These are phyloP conservation scores for Orycteropus afer DNA, from an alignment of 2,113 vertebrate species.

Conservation along the genomic window DNA sequence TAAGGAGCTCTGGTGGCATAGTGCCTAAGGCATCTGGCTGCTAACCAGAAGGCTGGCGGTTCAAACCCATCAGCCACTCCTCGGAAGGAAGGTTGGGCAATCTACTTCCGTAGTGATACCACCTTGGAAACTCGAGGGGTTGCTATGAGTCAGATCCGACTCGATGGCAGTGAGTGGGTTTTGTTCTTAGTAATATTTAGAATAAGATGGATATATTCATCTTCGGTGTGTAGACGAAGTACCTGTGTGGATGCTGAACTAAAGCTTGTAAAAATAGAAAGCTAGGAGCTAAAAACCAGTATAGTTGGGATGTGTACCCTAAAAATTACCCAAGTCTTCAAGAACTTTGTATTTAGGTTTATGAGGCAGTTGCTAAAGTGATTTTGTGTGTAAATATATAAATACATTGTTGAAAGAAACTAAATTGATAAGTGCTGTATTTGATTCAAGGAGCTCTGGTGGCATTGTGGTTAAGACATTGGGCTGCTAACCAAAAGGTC, in stretches of 20 bases:
- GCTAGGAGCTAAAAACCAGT: background rate
- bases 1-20: too few species aligned
- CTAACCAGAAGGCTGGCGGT: too few species aligned
- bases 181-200: slow-evolving; percentile 42
- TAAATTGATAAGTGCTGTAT: background rate
- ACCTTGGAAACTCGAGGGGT: too few species aligned
- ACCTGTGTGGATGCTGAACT: background rate
- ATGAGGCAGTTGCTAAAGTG: background rate
- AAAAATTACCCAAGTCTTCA: background rate
- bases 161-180: too few species aligned
- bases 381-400: background rate
- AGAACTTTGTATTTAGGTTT: background rate
- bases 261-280: slow-evolving; percentile 9
- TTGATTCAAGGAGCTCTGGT: too few species aligned
- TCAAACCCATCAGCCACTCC: too few species aligned
- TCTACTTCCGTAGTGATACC: too few species aligned
- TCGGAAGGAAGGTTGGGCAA: too few species aligned
- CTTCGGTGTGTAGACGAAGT: background rate
- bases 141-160: too few species aligned
- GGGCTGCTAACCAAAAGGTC: too few species aligned
- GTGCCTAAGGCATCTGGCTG: too few species aligned
- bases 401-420: background rate
- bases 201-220: background rate
- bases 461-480: too few species aligned
- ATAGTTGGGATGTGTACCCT: background rate